Conservation (phyloP, 2,113 vertebrate species). For the Bufo gargarizans region DNA sequence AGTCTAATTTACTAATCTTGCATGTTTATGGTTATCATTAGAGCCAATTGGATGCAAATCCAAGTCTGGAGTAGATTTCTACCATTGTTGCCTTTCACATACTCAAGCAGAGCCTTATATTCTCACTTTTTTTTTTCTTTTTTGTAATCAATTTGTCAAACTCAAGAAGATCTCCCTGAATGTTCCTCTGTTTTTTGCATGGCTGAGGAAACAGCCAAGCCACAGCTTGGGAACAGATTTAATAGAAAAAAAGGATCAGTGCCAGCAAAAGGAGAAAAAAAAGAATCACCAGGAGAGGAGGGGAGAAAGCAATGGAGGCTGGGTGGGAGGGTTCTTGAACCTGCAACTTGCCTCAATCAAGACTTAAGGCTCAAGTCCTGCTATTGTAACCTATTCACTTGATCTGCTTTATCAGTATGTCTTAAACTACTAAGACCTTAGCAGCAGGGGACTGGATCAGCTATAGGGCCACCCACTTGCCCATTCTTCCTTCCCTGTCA, state of each 20-base stretch:
- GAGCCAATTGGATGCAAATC: not conserved
- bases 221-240: slow-evolving; percentile 63
- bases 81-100: not conserved
- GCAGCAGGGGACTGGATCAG: slow-evolving; percentile 86
- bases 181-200: slow-evolving; percentile 48
- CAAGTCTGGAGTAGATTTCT: not conserved
- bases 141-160: not conserved
- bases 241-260: not conserved
- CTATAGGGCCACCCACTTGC: slow-evolving; percentile 97
- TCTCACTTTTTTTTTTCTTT: not conserved
- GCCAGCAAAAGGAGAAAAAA: slow-evolving; percentile 5
- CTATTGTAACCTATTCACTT: slow-evolving; percentile 98
- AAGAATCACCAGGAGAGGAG: slow-evolving; percentile 54
- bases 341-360: slow-evolving; percentile 77
- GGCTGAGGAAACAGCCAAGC: slow-evolving; percentile 68
- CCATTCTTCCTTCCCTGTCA: slow-evolving; percentile 93
- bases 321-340: slow-evolving; percentile 71
- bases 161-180: not conserved
- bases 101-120: not conserved
- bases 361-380: slow-evolving; percentile 86
- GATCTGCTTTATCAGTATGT: slow-evolving; percentile 89
- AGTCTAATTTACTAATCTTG: not conserved
- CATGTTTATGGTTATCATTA: not conserved
- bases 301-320: slow-evolving; percentile 72
- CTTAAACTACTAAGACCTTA: slow-evolving; percentile 82